Evolutionary conservation across 2,113 vertebrate species (phyloP), one percentile per base, ranked within the genome.

Genomic region (Phrynocephalus versicolor): DNA sequence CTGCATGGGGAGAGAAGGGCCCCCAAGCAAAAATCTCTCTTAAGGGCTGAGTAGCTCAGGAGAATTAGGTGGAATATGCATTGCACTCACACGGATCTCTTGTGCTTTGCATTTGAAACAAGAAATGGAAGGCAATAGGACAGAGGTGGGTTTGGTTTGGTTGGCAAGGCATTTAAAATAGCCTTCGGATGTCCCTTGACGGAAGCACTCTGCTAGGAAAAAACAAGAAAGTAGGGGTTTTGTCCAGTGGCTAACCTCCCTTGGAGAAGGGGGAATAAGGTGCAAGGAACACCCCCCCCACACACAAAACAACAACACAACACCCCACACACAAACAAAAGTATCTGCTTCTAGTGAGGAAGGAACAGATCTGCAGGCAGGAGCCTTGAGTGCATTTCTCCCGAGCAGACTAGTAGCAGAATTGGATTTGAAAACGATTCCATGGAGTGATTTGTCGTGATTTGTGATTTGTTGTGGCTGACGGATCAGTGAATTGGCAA

Each of bases 11-110:
- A 2, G 23, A 9, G 14, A 39, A 60, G 3, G 35, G 67, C 12
- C 51, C 37, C 55, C 37, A 10, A 73, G 71, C 27, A 18, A 16
- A 83, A 83, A 74, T 62, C n/a, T 58, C 82, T 84, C n/a, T 64
- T 45, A 45, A 65, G 60, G 65, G 39, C 57, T 7, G 39, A 33
- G 57, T 58, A 1, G 25, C 2, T 51, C 30, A 58, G 82, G 58
- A 37, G 71, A 62, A 75, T 84, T 65, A 16, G 39, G 30, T 30
- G 15, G 75, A 64, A 84, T 45, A 13, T 3, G 16, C 33, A 15
- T 45, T 45, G 8, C 14, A n/a, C 27, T 39, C 12, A 45, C 27
- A 23, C 37, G 3, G 16, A 51, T 10, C 5, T n/a, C 4, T 1
- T 14, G 6, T 16, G 7, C 57, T 4, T 25, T 7, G 1, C 16